Conservation (phyloP, 1,140 invertebrate species). For the Halictus rubicundus region DNA sequence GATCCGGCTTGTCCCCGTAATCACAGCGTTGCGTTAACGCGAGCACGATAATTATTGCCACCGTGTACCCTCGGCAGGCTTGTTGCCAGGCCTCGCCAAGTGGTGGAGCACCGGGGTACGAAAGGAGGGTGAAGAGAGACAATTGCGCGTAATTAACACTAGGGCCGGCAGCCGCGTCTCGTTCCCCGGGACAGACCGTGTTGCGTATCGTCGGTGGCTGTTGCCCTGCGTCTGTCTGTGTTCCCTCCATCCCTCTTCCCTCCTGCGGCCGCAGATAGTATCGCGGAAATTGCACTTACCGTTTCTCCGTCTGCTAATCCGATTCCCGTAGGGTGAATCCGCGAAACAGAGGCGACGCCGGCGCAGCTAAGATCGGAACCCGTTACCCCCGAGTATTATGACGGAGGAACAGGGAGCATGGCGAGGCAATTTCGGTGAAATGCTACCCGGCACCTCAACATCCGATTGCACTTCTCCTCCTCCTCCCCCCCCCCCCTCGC, state of each 20-base stretch:
- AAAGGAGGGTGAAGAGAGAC: slow-evolving; percentile 26
- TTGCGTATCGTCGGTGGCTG: slow-evolving; percentile 46
- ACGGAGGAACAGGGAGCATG: neutral
- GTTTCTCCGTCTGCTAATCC: slow-evolving; percentile 66
- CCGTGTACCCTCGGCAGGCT: slow-evolving; percentile 27
- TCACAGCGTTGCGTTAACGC: slow-evolving; percentile 56
- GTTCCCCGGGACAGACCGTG: slow-evolving; percentile 45
- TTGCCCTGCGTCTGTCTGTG: too few species aligned
- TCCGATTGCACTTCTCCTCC: slow-evolving; percentile 33
- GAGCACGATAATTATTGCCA: slow-evolving; percentile 61
- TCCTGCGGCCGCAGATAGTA: slow-evolving; percentile 49
- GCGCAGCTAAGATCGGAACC: slow-evolving; percentile 7
- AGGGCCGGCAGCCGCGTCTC: slow-evolving; percentile 18
- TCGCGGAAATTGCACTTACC: slow-evolving; percentile 69
- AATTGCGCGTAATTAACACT: slow-evolving; percentile 68
- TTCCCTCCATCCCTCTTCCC: neutral
- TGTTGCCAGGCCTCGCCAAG: slow-evolving; percentile 50
- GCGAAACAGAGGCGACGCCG: neutral
- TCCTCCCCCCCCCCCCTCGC: too few species aligned
- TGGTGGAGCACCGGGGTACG: neutral
- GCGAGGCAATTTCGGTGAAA: slow-evolving; percentile 12
- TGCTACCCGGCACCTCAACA: neutral
- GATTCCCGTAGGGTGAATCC: slow-evolving; percentile 51
- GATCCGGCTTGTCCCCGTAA: slow-evolving; percentile 34
- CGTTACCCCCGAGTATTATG: neutral